These are phyloP conservation scores for Lepidochrysops patricia DNA, from an alignment of 2,888 invertebrate species.

Conservation along the genomic window DNA sequence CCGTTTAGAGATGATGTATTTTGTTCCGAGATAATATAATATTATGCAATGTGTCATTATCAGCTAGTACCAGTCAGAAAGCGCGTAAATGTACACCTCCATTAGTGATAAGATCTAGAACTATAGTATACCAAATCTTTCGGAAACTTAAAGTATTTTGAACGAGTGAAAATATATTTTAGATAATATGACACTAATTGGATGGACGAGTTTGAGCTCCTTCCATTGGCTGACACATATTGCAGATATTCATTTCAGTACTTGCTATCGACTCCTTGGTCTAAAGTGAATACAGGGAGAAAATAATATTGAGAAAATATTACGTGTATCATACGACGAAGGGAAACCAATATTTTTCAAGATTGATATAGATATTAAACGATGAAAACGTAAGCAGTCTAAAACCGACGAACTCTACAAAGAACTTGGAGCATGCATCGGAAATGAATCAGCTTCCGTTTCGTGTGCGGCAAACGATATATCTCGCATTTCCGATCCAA, in stretches of 20 bases:
- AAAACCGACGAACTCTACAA: constrained; percentile 64
- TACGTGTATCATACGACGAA: constrained; percentile 18
- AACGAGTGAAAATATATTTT: too few relatives aligned
- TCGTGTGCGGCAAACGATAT: constrained; percentile 62
- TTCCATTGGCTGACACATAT: too few relatives aligned
- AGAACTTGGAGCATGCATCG: constrained; percentile 70
- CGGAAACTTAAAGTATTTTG: too few relatives aligned
- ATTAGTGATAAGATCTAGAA: too few relatives aligned
- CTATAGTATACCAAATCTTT: too few relatives aligned
- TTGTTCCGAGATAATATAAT: neutral
- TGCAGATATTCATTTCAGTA: too few relatives aligned
- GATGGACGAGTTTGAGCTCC: too few relatives aligned
- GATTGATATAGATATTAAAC: constrained; percentile 68
- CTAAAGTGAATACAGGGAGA: neutral
- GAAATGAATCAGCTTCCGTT: constrained; percentile 73
- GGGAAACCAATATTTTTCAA: constrained; percentile 30
- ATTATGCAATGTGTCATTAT: neutral
- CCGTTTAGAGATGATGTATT: neutral
- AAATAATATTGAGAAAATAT: constrained; percentile 16
- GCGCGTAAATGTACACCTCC: too few relatives aligned
- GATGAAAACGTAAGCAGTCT: constrained; percentile 69
- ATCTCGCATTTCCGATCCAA: constrained; percentile 39
- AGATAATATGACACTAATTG: too few relatives aligned
- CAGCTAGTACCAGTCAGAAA: too few relatives aligned
- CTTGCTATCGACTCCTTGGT: too few relatives aligned